Percentiles rank a stretch among this genome's conserved stretches.
phyloP scores from a whole-genome alignment of 2,888 invertebrate genomes.

The Saturnia japonica region DNA sequence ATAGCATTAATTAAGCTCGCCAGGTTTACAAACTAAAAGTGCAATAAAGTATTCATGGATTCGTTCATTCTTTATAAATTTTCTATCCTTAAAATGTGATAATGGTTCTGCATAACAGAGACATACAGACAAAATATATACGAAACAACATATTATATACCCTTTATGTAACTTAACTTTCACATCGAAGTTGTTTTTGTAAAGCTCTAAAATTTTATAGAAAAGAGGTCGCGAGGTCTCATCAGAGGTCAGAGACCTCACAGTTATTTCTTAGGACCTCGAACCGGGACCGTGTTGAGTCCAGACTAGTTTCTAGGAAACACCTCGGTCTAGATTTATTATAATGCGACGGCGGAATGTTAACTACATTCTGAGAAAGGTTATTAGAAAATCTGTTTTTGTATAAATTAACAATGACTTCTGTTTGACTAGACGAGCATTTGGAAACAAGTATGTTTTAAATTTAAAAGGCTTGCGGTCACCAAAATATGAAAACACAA shows the following conservation, averaged over 20 bases:
- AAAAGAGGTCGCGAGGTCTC: conserved; percentile 8
- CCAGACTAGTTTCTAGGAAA: conserved; percentile 21
- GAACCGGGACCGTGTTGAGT: conserved; percentile 9
- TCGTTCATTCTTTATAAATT: no score
- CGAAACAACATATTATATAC: not conserved
- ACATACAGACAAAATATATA: no score
- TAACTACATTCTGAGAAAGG: conserved; percentile 14
- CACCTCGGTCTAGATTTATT: conserved; percentile 15
- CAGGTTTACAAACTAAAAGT: no score
- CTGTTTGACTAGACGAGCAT: not conserved
- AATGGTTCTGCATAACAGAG: no score
- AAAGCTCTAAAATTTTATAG: not conserved
- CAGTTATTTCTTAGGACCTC: conserved; percentile 23
- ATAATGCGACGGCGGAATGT: conserved; percentile 8
- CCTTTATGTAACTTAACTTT: not conserved
- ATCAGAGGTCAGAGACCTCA: conserved; percentile 27
- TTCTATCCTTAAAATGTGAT: no score
- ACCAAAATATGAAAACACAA: not conserved
- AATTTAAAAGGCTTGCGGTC: not conserved
- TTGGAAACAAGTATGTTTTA: not conserved
- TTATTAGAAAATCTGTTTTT: conserved; percentile 11
- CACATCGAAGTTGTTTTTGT: not conserved
- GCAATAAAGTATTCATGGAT: no score
- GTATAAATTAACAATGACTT: conserved; percentile 1
- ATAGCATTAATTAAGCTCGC: no score